phyloP scores from a whole-genome alignment of 1,140 invertebrate species.

The Papilio polytes region DNA sequence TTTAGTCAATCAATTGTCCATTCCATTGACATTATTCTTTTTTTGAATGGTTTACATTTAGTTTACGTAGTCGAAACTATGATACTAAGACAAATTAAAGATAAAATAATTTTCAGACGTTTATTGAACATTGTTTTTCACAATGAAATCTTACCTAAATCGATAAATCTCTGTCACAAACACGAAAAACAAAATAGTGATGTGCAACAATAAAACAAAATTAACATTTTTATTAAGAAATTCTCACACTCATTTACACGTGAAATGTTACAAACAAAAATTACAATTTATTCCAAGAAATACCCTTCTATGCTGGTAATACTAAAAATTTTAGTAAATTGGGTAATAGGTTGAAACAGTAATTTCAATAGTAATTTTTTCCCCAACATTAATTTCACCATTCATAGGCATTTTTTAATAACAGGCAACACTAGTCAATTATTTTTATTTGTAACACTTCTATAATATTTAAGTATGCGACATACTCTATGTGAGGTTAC shows the following conservation, averaged over 20 bases:
- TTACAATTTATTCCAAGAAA: neutral
- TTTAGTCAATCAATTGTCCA: no score
- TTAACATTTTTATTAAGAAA: conserved; percentile 62
- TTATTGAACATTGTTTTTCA: conserved; percentile 79
- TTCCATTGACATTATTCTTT: no score
- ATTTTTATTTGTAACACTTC: conserved; percentile 10
- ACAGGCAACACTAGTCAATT: neutral
- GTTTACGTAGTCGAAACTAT: no score
- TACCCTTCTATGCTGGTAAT: neutral
- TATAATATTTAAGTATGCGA: conserved; percentile 1
- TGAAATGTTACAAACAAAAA: conserved; percentile 21
- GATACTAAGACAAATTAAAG: conserved; percentile 46
- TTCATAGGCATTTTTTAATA: neutral
- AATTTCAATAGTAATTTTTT: neutral
- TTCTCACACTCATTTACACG: conserved; percentile 8
- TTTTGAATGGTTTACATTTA: no score
- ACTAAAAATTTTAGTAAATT: neutral
- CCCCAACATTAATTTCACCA: neutral
- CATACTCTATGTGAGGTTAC: neutral
- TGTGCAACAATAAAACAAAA: conserved; percentile 80
- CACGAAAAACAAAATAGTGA: conserved; percentile 76
- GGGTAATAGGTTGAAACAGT: neutral
- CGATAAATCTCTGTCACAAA: conserved; percentile 80
- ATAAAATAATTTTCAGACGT: conserved; percentile 62
- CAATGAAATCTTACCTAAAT: conserved; percentile 70